phyloP scores from a whole-genome alignment of 2,797 vertebrate genomes.

The Coregonus suidteri region DNA sequence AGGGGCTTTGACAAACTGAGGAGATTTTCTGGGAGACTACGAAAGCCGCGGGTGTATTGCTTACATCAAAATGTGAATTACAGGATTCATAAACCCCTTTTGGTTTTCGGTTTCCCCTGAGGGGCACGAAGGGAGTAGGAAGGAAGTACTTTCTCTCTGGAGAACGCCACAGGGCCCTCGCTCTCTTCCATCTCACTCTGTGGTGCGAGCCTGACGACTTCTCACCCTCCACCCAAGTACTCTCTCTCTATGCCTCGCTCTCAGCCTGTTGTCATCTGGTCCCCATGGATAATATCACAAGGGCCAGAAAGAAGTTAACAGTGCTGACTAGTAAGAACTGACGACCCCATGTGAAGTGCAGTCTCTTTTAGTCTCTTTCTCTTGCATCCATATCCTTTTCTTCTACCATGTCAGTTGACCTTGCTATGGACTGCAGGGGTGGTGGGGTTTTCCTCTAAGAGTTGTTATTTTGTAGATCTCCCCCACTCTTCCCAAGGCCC shows the following conservation, averaged over 20 bases:
- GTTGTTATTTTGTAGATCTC: neutral
- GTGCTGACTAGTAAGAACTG: neutral
- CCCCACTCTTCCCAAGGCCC: neutral
- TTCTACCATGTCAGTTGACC: neutral
- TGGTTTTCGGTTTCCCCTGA: neutral
- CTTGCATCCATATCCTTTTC: neutral
- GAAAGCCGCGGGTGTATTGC: neutral
- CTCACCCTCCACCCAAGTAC: neutral
- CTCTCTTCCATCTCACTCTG: neutral
- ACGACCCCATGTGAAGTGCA: neutral
- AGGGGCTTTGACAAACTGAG: no score
- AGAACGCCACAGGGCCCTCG: neutral
- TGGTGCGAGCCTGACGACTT: neutral
- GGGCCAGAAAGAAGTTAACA: neutral
- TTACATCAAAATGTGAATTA: neutral
- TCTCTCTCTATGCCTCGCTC: neutral
- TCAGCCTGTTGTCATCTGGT: neutral
- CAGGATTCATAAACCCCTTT: neutral
- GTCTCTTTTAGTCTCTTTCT: neutral
- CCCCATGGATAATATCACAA: neutral
- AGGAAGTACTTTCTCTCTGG: neutral
- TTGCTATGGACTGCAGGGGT: neutral
- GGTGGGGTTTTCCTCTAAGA: neutral
- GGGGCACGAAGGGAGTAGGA: neutral
- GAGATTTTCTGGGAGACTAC: no score